phyloP scores from a whole-genome alignment of 2,888 invertebrate genomes.

The Diarsia rubi region DNA sequence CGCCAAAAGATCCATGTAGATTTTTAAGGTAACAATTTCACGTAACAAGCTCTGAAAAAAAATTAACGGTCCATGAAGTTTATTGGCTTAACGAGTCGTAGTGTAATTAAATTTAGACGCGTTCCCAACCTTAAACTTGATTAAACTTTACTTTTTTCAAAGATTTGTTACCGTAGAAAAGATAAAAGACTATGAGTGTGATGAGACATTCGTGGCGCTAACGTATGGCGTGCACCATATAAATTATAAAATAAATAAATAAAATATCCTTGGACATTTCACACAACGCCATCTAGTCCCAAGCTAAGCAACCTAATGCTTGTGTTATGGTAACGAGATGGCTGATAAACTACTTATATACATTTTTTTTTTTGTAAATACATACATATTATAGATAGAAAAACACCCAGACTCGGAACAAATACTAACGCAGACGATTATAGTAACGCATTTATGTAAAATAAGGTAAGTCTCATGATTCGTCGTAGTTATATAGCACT shows the following conservation, averaged over 20 bases:
- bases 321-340: no score
- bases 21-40: not conserved
- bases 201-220: not conserved
- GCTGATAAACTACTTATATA: no score
- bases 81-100: slow-evolving; percentile 31
- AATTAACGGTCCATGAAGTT: slow-evolving; percentile 1
- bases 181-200: slow-evolving; percentile 9
- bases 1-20: no score
- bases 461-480: not conserved
- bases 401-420: no score
- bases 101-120: slow-evolving; percentile 31
- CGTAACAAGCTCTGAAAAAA: not conserved
- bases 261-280: no score
- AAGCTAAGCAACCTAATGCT: no score
- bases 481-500: not conserved
- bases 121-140: slow-evolving; percentile 26
- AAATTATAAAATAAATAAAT: no score
- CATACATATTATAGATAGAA: no score
- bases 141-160: slow-evolving; percentile 1
- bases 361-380: no score
- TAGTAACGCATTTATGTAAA: not conserved
- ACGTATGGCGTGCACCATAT: not conserved
- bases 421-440: no score
- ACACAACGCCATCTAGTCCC: no score
- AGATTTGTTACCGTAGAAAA: not conserved